Percentiles rank a stretch among this genome's conserved stretches.
These are phyloP conservation scores for Volucella inanis DNA, from an alignment of 2,888 invertebrate species.

Conservation along the genomic window DNA sequence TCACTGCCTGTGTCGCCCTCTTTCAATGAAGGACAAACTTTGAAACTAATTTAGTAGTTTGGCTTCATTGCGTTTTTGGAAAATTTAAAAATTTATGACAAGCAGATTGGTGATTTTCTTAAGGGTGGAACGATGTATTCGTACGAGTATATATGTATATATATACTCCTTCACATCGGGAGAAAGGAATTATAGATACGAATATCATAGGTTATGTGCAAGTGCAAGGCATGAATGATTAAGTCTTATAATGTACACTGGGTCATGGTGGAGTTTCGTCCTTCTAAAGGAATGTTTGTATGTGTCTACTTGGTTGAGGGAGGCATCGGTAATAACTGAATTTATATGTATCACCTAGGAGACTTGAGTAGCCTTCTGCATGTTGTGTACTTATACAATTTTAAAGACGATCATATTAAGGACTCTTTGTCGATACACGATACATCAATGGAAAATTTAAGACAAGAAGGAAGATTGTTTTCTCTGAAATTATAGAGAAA, in stretches of 20 bases:
- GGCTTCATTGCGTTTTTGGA: constrained; percentile 66
- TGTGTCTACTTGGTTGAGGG: not conserved
- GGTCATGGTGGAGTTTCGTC: constrained; percentile 32
- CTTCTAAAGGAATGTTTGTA: not conserved
- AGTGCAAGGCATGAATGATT: constrained; percentile 70
- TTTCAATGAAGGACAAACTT: constrained; percentile 68
- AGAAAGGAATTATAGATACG: not conserved
- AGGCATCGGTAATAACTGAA: constrained; percentile 46
- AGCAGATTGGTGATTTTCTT: constrained; percentile 36
- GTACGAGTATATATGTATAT: too few species aligned
- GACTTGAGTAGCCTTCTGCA: constrained; percentile 2
- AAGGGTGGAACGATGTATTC: not conserved
- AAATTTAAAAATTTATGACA: constrained; percentile 67
- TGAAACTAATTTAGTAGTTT: constrained; percentile 71
- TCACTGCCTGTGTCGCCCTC: constrained; percentile 16
- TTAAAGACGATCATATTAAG: constrained; percentile 22
- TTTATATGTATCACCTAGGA: constrained; percentile 54
- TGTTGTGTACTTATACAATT: not conserved
- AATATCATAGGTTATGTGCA: constrained; percentile 45
- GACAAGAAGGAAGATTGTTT: not conserved
- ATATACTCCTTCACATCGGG: too few species aligned
- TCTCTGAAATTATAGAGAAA: not conserved
- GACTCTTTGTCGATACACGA: not conserved
- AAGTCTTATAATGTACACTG: constrained; percentile 52
- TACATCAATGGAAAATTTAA: constrained; percentile 27